Base-by-base conservation (phyloP, 2,888 invertebrate species). In the Sarcophaga subvicina region DNA sequence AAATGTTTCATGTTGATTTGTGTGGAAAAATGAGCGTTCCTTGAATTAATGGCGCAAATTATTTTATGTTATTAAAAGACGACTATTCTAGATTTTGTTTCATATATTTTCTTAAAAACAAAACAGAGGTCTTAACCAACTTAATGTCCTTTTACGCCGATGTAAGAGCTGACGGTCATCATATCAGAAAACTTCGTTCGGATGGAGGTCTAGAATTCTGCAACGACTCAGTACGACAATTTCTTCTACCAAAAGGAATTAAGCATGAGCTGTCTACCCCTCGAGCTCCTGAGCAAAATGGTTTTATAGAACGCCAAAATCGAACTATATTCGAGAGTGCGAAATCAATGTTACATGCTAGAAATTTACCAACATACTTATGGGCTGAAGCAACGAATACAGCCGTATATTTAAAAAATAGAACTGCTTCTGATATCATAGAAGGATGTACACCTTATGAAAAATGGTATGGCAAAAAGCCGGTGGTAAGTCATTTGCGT, bases 1-100 rank as follows among this genome's bases (percentile, higher is more conserved):
- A 87, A 70, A 67, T 81, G 0, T 84, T 89, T 73, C 89, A 88
- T 82, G 86, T 86, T 14, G 88, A 89, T 76, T 59, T 89, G 11
- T 88, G 88, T 80, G 89, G 87, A 1, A 80, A 85, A 60, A 88
- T 89, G 88, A 81, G 88, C 12, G 54, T 67, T 11, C 77, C 84
- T 59, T 89, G 87, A 22, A 78, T 87, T 79, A 87, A 85, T 63
- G 88, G 89, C 17, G 83, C 88, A n/a, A 88, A 88, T 76, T 90
- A 89, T 85, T 88, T 89, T 49, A 78, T 89, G 84, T 25, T 89
- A 37, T 27, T 89, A 25, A 88, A 88, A 75, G 88, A 89, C 64
- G 88, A 89, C 71, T 88, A 63, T 76, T 88, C 88, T 3, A 82
- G 81, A 79, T 89, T 88, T 76, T 80, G 88, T 20, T 80, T 79